Evolutionary conservation across 2,797 vertebrate genomes (phyloP), one percentile per base, ranked within the genome.

Genomic region (Gouania willdenowi): DNA sequence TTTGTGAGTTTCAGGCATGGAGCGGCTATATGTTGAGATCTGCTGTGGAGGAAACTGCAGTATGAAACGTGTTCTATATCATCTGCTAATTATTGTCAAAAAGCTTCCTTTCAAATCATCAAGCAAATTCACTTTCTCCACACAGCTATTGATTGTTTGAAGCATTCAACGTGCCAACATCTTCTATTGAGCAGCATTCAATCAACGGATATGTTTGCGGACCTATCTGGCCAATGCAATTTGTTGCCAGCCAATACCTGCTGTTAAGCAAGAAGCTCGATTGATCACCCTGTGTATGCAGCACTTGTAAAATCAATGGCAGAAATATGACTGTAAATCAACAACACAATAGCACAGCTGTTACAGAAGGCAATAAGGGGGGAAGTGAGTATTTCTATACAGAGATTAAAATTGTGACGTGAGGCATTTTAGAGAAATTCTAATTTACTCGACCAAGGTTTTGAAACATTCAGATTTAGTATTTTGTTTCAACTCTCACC

Each of bases 231-330:
- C 23, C 33, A 8, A 2, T 14, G 6, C 40, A 41, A 29, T 43
- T 56, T 28, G 30, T 21, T n/a, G 46, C 27, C 26, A 0, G 24
- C 6, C 1, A 0, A 37, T 37, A 57, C 58, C 33, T 72, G 61
- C 69, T 47, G 52, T 66, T 67, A 63, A 69, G 67, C 62, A 68
- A 54, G 52, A 67, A 44, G 31, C 4, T 16, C 21, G 24, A 72
- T 69, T 32, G 56, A 74, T 78, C 11, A 2, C 14, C 49, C 50
- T 14, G 27, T 29, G 34, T 18, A 11, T 49, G 60, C 53, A 47
- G 18, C 5, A 30, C 42, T 53, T 41, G 36, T 21, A 6, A 46
- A 41, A 65, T 70, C 59, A 29, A 60, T 67, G 5, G 41, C 21
- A 41, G 32, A 13, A 49, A 54, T 50, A 62, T 51, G 40, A 53